Evolutionary conservation across 2,888 invertebrate genomes (phyloP), one percentile per base, ranked within the genome.

Genomic region (Lysandra coridon): DNA sequence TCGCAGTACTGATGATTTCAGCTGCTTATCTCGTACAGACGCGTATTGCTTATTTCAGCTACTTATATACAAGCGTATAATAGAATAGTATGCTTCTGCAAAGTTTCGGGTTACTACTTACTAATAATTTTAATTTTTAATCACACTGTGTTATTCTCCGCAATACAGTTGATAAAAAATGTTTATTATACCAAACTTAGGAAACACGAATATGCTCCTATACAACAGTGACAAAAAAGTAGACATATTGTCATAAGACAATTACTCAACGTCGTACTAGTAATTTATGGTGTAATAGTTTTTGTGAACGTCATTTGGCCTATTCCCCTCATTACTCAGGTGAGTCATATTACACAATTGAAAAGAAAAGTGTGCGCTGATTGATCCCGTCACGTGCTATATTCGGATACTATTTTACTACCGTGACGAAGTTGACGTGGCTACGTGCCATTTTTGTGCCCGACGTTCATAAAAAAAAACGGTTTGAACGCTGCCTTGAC

Each of bases 261-360:
- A 64, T 64, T 30, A 64, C 30, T 64, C 64, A 30, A 64, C 12
- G 64, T 64, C 64, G 64, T 64, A 64, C 10, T 23, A 2, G 12
- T 30, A 30, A 64, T 12, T 30, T 64, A 62, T 62, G 7, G 23
- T 64, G 30, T 44, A 44, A 12, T 74, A 74, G 23, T 74, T 74
- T 74, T 44, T 44, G 74, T 17, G 6, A 7, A 53, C 53, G 75
- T 75, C 49, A 53, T 53, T 75, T 75, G 75, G 75, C 49, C 30
- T 30, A 53, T 5, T 5, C 49, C 2, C 23, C 49, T 14, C 53
- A 30, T 64, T 30, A 12, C 64, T 12, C 10, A 64, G 30, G 64
- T 75, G 75, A 75, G 75, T 75, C 75, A 75, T 53, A 30, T 75
- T 75, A 75, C 75, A 75, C 49, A 75, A 53, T 53, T 23, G 75